phyloP scores from a whole-genome alignment of 92 coral and sea anemone genomes.

The Diadumene lineata region DNA sequence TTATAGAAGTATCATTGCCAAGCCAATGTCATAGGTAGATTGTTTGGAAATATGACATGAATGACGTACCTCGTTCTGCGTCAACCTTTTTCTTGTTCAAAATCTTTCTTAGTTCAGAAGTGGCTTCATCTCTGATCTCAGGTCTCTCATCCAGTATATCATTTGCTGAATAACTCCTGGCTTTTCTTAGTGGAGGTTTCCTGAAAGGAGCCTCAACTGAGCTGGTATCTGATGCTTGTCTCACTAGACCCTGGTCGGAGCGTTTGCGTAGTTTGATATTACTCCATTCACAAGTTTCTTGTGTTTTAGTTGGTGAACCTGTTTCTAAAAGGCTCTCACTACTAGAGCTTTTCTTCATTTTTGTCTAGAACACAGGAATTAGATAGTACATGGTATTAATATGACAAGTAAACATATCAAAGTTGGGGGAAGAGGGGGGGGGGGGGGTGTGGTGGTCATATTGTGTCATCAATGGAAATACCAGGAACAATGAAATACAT shows the following conservation, averaged over 20 bases:
- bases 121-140: slow-evolving; percentile 50
- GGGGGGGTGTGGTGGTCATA: too few relatives aligned
- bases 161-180: slow-evolving; percentile 85
- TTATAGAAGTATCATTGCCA: too few relatives aligned
- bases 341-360: slow-evolving; percentile 62
- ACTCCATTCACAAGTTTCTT: slow-evolving; percentile 57
- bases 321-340: slow-evolving; percentile 15
- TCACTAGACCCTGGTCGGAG: slow-evolving; percentile 14
- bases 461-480: too few relatives aligned
- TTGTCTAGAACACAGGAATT: slow-evolving; percentile 38
- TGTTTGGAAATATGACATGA: too few relatives aligned
- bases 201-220: slow-evolving; percentile 7
- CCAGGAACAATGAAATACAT: neutral
- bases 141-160: slow-evolving; percentile 68
- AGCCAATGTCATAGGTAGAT: too few relatives aligned
- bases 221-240: slow-evolving; percentile 7
- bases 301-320: slow-evolving; percentile 35
- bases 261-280: slow-evolving; percentile 73
- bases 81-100: slow-evolving; percentile 77
- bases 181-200: slow-evolving; percentile 50
- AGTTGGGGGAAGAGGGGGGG: too few relatives aligned
- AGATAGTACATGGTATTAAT: too few relatives aligned
- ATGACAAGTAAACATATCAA: neutral
- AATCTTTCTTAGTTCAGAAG: slow-evolving; percentile 67
- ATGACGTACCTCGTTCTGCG: slow-evolving; percentile 93